These are phyloP conservation scores for Nothoprocta pentlandii DNA, from an alignment of 2,113 vertebrate genomes.

Conservation along the genomic window DNA sequence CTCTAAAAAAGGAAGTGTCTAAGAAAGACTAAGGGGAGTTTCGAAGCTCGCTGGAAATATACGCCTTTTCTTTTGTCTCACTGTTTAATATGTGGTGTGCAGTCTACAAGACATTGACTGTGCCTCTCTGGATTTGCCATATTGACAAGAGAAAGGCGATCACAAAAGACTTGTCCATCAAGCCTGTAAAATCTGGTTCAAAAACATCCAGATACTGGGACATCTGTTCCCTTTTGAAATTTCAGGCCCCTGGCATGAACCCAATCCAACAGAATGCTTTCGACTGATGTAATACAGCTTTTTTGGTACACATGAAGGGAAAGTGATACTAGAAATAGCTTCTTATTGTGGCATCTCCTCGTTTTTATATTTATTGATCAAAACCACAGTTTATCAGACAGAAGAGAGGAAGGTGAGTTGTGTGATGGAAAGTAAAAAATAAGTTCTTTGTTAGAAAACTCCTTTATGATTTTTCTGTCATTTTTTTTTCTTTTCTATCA, in stretches of 20 bases:
- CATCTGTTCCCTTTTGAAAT: neutral
- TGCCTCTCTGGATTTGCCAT: neutral
- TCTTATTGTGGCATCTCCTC: neutral
- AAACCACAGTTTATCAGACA: neutral
- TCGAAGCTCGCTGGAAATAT: neutral
- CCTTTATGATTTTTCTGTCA: neutral
- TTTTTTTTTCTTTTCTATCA: no score
- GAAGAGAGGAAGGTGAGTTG: neutral
- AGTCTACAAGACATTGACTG: neutral
- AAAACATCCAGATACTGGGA: neutral
- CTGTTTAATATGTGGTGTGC: neutral
- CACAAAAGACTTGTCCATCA: neutral
- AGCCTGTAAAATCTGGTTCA: neutral
- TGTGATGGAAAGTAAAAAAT: neutral
- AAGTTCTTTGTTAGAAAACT: neutral
- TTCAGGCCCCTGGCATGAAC: neutral
- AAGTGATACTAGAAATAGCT: neutral
- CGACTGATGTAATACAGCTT: neutral
- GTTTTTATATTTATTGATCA: neutral
- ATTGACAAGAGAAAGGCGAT: neutral
- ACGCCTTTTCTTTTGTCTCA: conserved; percentile 1
- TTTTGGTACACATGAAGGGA: neutral
- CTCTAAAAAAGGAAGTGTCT: conserved; percentile 4
- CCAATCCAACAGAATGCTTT: neutral
- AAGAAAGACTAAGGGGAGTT: neutral